Evolutionary conservation across 23 tunicate species (phyloP), one percentile per base, ranked within the genome.

Genomic region (Botrylloides violaceus): DNA sequence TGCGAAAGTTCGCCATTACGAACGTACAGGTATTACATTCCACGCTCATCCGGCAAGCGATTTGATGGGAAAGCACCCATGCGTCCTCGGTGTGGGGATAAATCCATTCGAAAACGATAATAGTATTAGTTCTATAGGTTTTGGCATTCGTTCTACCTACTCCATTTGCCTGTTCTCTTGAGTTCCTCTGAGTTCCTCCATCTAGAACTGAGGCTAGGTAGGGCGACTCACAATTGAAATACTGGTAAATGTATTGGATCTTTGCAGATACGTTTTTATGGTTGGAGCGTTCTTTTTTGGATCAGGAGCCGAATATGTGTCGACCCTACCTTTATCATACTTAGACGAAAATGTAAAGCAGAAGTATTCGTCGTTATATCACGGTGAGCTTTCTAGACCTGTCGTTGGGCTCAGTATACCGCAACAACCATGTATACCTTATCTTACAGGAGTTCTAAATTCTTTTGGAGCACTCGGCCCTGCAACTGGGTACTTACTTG

Each of bases 401-500:
- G 9, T 18, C 19, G 29, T 6, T 22, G 15, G 53, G 15, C 15
- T 7, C 15, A 9, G 19, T n/a, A 47, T 20, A 43, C 47, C 27
- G 18, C 4, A 5, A 9, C 36, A 9, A 29, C 36, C 47, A 19
- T 12, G 6, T 49, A n/a, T 18, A n/a, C 66, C 7, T 12, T 2
- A 9, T 2, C 28, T 53, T 73, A 26, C 86, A 81, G 86, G 86
- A 19, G 29, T 74, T 64, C 73, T 74, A 34, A 64, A 76, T 26
- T 6, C 18, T 19, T 73, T 77, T 2, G 65, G 62, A 1, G 80
- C 86, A 3, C 28, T 81, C n/a, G 86, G 86, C 4, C 79, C 79
- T 3, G 79, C 86, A 5, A 56, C 64, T 2, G 86, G 86, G 20
- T 81, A 74, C 32, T 34, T 81, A 1, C 70, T 81, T 31, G 86